These are phyloP conservation scores for Nemoura dubitans DNA, from an alignment of 2,888 invertebrate species.

Conservation along the genomic window DNA sequence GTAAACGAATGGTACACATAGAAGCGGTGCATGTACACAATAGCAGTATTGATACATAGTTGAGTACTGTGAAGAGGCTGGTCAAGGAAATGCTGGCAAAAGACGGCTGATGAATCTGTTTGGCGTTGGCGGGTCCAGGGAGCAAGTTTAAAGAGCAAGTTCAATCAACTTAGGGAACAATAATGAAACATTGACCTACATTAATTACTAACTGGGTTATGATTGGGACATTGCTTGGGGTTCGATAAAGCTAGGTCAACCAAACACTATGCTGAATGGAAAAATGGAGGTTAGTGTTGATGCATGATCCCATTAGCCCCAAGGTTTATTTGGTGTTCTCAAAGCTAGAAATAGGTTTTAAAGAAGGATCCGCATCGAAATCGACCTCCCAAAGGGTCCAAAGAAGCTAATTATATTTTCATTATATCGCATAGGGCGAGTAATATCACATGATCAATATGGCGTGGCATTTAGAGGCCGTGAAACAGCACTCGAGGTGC, in stretches of 20 bases:
- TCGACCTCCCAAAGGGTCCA: not conserved
- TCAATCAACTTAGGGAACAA: not conserved
- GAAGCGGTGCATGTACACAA: constrained; percentile 99
- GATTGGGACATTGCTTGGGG: not conserved
- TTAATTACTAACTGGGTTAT: not conserved
- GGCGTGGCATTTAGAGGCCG: constrained; percentile 50
- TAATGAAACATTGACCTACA: not conserved
- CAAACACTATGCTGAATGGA: not conserved
- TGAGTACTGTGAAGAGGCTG: constrained; percentile 71
- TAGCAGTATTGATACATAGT: constrained; percentile 97
- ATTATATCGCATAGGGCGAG: constrained; percentile 15
- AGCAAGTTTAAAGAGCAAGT: not conserved
- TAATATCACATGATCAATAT: constrained; percentile 53
- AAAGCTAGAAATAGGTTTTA: not conserved
- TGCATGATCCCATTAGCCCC: not conserved
- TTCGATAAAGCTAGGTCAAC: constrained; percentile 21
- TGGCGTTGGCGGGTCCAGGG: not conserved
- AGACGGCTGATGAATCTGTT: not conserved
- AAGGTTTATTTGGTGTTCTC: not conserved
- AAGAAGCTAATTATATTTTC: not conserved
- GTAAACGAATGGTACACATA: constrained; percentile 98
- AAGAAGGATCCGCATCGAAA: not conserved
- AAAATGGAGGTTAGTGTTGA: constrained; percentile 16
- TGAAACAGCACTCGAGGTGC: constrained; percentile 44
- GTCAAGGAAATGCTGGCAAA: constrained; percentile 55